Evolutionary conservation across 2,888 invertebrate species (phyloP), one percentile per base, ranked within the genome.

Genomic region (Lasioglossum marginatum): DNA sequence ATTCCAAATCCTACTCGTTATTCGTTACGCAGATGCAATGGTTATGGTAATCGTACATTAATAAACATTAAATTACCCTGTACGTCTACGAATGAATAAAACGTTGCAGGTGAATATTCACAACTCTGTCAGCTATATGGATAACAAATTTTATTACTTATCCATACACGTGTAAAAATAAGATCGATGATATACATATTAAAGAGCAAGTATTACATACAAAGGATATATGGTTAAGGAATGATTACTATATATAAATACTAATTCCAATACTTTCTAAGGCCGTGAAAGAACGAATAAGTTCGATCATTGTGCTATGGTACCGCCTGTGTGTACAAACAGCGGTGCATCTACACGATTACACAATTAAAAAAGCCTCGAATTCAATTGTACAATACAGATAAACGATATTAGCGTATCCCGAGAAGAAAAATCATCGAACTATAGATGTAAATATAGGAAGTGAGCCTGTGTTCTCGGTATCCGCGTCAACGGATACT

Each of bases 91-190:
- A 37, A 27, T 71, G 19, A 40, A 76, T 12, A 31, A 40, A 63
- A 66, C 16, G 4, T 57, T 10, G 52, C 23, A 45, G 43, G 66
- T 77, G 40, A 23, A 73, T 27, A 83, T 77, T 40, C 77, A 83
- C 27, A 37, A 31, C 12, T 14, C 57, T 37, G 14, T 77, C 60
- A 71, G 40, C 34, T 72, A 60, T 85, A 87, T 89, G 82, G 88
- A 90, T 87, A 91, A 78, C 79, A 88, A 87, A 91, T 90, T 90
- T 90, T 90, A 90, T 90, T 90, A 81, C 86, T 75, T 90, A 91
- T 90, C 81, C 86, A 88, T 84, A 85, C 73, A 87, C 74, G 90
- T 90, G 90, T 90, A 90, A 90, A 90, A 90, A 91, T 90, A 90
- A 91, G 83, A 91, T 91, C 31, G 79, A 86, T 73, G 77, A 88